Conservation (phyloP, 2,113 vertebrate genomes). For the Leptobrachium ailaonicum region DNA sequence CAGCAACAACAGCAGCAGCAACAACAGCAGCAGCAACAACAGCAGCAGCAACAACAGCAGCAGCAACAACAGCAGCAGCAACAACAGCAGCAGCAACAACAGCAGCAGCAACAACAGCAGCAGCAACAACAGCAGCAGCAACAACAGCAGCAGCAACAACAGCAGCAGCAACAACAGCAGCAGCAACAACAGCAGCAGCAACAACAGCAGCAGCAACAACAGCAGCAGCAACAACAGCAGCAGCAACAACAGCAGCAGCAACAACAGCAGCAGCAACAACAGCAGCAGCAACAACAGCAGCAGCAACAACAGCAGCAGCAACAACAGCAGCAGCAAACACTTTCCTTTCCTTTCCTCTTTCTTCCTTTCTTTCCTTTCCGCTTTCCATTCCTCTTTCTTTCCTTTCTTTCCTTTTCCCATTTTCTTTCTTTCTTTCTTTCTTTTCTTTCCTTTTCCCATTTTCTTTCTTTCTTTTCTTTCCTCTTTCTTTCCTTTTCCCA, state of each 20-base stretch:
- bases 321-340: conserved; percentile 65
- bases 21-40: conserved; percentile 79
- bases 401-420: too few relatives aligned
- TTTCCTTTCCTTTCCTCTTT: too few relatives aligned
- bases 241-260: conserved; percentile 87
- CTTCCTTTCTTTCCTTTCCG: too few relatives aligned
- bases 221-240: conserved; percentile 79
- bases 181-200: conserved; percentile 78
- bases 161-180: conserved; percentile 86
- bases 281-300: conserved; percentile 55
- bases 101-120: conserved; percentile 61
- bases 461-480: too few relatives aligned
- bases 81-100: conserved; percentile 63
- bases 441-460: too few relatives aligned
- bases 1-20: conserved; percentile 65
- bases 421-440: too few relatives aligned
- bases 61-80: conserved; percentile 85
- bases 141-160: conserved; percentile 93
- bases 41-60: conserved; percentile 67
- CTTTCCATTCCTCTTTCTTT: too few relatives aligned
- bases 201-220: conserved; percentile 59
- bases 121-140: conserved; percentile 89
- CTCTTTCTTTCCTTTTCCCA: too few relatives aligned
- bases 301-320: conserved; percentile 57
- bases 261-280: conserved; percentile 59